Percentiles rank a stretch among this genome's conserved stretches.
Evolutionary conservation across 2,888 invertebrate genomes (phyloP).

Genomic region (Deroplatys truncata): DNA sequence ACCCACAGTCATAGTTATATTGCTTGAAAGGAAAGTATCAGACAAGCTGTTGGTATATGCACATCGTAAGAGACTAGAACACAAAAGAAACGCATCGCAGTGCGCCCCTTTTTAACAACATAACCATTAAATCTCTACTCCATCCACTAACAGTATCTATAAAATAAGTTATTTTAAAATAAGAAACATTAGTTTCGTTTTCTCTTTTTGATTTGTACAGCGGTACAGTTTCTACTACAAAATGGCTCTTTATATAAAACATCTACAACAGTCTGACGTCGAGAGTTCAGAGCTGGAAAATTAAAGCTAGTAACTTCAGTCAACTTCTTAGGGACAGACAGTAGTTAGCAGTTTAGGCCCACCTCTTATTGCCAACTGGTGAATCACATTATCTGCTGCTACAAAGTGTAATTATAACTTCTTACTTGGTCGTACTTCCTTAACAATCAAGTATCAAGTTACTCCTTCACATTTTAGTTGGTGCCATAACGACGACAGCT

Average conservation of each 20-base stretch:
- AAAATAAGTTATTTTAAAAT: not conserved
- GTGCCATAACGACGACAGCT: too few relatives aligned
- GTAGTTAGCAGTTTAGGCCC: not conserved
- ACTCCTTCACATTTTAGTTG: too few relatives aligned
- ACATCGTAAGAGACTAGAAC: not conserved
- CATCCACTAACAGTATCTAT: not conserved
- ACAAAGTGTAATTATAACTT: not conserved
- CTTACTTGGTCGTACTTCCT: too few relatives aligned
- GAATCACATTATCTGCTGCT: not conserved
- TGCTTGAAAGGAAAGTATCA: not conserved
- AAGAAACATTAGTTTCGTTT: not conserved
- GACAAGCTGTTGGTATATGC: not conserved
- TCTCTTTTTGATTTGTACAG: not conserved
- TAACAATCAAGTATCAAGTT: too few relatives aligned
- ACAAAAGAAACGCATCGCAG: not conserved
- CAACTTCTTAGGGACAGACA: not conserved
- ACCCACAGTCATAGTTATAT: not conserved
- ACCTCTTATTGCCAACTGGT: not conserved
- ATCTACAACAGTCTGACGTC: not conserved
- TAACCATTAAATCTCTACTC: not conserved
- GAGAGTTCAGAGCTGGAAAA: not conserved
- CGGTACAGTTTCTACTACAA: not conserved
- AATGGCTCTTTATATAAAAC: not conserved
- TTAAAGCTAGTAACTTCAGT: slow-evolving; percentile 9
- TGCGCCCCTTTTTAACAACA: not conserved